These are phyloP conservation scores for Aplocera efformata DNA, from an alignment of 2,888 invertebrate genomes.

Conservation along the genomic window DNA sequence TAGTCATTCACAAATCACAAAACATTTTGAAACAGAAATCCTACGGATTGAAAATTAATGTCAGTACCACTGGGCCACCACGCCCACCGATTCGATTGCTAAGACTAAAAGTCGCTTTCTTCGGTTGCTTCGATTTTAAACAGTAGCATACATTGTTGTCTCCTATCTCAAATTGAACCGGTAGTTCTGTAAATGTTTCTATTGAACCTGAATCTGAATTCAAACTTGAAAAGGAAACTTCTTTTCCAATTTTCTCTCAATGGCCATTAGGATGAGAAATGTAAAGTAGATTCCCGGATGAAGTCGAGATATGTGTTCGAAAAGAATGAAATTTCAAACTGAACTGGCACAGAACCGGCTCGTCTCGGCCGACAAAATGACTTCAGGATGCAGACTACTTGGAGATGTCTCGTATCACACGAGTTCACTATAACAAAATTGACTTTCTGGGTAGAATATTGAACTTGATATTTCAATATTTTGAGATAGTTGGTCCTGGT, in stretches of 20 bases:
- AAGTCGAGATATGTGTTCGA: conserved; percentile 75
- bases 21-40: too few species aligned
- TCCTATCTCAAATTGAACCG: conserved; percentile 42
- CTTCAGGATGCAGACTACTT: conserved; percentile 47
- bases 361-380: conserved; percentile 42
- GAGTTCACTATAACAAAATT: conserved; percentile 22
- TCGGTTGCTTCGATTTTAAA: conserved; percentile 28
- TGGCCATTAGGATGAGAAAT: conserved; percentile 80
- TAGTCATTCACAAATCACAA: too few species aligned
- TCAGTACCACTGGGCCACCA: too few species aligned
- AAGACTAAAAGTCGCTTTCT: too few species aligned
- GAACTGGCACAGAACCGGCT: conserved; percentile 55
- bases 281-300: conserved; percentile 76
- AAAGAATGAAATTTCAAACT: conserved; percentile 75
- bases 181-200: conserved; percentile 50
- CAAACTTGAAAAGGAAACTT: conserved; percentile 68
- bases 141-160: conserved; percentile 34
- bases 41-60: too few species aligned
- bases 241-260: conserved; percentile 79
- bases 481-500: background rate
- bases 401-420: conserved; percentile 45
- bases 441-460: conserved; percentile 16
- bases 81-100: too few species aligned
- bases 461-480: conserved; percentile 3
- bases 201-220: conserved; percentile 50